A percentile compares a stretch with the other conserved stretches of the same genome.
These are phyloP conservation scores for Seira musarum DNA, from an alignment of 2,888 invertebrate species.

Conservation along the genomic window DNA sequence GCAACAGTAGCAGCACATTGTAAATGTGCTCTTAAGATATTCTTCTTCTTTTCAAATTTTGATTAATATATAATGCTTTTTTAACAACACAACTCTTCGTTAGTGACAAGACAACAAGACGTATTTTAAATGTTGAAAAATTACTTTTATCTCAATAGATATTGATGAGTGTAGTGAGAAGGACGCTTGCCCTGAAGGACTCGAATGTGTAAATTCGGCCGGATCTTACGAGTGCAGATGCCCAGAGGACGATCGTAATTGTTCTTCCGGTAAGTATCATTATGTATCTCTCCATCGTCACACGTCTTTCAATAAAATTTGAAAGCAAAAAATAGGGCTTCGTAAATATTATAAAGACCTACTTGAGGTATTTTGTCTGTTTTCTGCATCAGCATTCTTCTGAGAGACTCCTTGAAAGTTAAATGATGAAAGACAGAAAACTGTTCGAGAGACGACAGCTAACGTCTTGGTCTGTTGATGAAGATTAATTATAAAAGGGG, in stretches of 20 bases:
- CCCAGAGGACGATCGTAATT: slow-evolving; percentile 72
- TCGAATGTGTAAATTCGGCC: slow-evolving; percentile 84
- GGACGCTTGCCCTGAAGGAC: slow-evolving; percentile 86
- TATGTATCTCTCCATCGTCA: too few relatives aligned
- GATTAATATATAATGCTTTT: too few relatives aligned
- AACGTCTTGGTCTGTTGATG: neutral
- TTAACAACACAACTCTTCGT: too few relatives aligned
- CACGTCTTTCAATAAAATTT: too few relatives aligned
- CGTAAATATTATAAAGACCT: too few relatives aligned
- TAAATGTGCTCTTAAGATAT: too few relatives aligned
- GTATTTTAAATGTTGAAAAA: neutral
- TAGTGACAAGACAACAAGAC: too few relatives aligned
- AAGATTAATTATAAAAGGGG: slow-evolving; percentile 45
- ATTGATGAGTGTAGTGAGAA: slow-evolving; percentile 85
- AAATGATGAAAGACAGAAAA: slow-evolving; percentile 28
- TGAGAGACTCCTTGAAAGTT: neutral
- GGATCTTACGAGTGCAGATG: slow-evolving; percentile 87
- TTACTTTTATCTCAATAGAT: slow-evolving; percentile 75
- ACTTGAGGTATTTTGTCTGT: too few relatives aligned
- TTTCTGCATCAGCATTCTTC: too few relatives aligned
- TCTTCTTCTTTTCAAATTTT: too few relatives aligned
- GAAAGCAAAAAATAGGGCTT: too few relatives aligned
- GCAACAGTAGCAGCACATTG: too few relatives aligned
- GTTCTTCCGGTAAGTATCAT: slow-evolving; percentile 71
- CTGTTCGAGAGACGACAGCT: slow-evolving; percentile 13